These are phyloP conservation scores for Priocnemis perturbator DNA, from an alignment of 2,888 invertebrate species.

Conservation along the genomic window DNA sequence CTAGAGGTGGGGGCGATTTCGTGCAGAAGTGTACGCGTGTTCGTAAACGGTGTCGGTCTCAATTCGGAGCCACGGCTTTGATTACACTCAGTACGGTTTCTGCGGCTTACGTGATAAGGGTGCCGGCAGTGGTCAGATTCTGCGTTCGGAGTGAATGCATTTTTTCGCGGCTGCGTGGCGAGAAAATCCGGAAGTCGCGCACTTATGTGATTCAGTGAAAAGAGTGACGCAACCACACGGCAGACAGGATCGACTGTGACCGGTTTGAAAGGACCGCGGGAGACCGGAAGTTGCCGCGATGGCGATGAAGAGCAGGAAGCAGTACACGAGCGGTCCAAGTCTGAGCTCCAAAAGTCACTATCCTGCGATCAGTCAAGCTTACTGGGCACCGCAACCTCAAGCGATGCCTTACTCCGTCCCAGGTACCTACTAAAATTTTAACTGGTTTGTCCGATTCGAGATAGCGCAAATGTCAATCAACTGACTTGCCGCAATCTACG, in stretches of 20 bases:
- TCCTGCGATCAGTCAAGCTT: conserved; percentile 89
- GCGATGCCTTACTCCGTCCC: conserved; percentile 89
- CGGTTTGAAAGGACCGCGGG: neutral
- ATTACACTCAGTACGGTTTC: too few relatives aligned
- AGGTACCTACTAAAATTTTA: conserved; percentile 80
- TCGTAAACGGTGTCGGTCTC: too few relatives aligned
- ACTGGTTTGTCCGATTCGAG: too few relatives aligned
- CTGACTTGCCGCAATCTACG: too few relatives aligned
- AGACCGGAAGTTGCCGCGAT: conserved; percentile 47
- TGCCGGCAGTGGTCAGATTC: too few relatives aligned
- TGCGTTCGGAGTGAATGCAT: too few relatives aligned
- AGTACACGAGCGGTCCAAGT: conserved; percentile 63
- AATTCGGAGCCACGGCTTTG: too few relatives aligned
- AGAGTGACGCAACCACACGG: neutral
- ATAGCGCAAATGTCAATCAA: too few relatives aligned
- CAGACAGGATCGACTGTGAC: too few relatives aligned
- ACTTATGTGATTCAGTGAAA: neutral
- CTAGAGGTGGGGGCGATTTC: too few relatives aligned
- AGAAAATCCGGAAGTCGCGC: neutral
- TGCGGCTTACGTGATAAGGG: too few relatives aligned
- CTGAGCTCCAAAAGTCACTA: conserved; percentile 75
- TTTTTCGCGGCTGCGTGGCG: neutral
- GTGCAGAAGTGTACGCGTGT: too few relatives aligned
- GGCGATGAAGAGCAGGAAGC: conserved; percentile 74
- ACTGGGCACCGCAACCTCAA: conserved; percentile 89